Conservation (phyloP, 2,888 invertebrate species). For the Rhabditophanes sp. region DNA sequence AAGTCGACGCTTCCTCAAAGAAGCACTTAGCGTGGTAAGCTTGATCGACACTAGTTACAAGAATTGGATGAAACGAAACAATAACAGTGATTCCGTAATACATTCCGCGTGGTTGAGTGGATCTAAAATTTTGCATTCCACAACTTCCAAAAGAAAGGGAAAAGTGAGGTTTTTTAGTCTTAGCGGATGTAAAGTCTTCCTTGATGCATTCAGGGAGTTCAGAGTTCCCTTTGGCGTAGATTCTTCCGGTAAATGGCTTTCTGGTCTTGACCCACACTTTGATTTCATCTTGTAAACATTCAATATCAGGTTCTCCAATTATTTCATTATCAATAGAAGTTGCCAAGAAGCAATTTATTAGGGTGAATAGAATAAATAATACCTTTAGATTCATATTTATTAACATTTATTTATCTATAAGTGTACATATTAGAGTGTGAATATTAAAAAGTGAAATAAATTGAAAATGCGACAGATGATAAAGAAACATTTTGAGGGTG, state of each 20-base stretch:
- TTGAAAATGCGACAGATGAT: no score
- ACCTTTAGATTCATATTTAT: no score
- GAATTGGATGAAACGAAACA: constrained; percentile 43
- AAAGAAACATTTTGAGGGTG: no score
- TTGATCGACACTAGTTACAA: constrained; percentile 44
- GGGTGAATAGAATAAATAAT: no score
- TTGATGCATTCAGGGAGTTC: constrained; percentile 36
- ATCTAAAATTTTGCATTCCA: constrained; percentile 43
- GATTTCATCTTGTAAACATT: constrained; percentile 43
- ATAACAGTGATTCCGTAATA: constrained; percentile 44
- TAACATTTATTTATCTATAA: no score
- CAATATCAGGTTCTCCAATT: constrained; percentile 43
- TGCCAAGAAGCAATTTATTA: no score
- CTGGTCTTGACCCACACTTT: constrained; percentile 40
- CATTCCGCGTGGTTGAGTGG: constrained; percentile 44
- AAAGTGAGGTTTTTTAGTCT: constrained; percentile 40
- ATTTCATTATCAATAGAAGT: constrained; percentile 42
- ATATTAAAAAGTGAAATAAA: no score
- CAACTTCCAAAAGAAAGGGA: constrained; percentile 36
- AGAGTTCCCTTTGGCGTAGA: constrained; percentile 43
- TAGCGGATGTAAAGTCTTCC: constrained; percentile 30
- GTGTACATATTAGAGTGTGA: no score
- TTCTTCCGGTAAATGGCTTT: constrained; percentile 38
- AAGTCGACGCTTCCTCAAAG: constrained; percentile 43
- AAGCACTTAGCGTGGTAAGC: constrained; percentile 45